Conservation (phyloP, 2,888 invertebrate species). For the Apoderus coryli region DNA sequence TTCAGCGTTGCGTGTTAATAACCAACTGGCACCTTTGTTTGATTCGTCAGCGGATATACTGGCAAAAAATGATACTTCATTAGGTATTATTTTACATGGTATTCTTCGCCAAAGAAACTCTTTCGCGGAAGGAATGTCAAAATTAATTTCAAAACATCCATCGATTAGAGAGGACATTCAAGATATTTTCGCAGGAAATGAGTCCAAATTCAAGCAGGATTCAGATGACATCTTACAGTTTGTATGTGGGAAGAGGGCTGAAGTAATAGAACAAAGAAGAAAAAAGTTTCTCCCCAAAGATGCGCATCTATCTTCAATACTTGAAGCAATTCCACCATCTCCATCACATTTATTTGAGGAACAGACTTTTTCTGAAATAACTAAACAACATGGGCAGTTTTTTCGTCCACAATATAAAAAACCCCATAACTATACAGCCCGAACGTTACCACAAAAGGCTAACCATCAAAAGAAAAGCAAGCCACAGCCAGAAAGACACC, state of each 20-base stretch:
- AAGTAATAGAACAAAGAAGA: constrained; percentile 12
- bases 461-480: constrained; percentile 6
- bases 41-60: constrained; percentile 6
- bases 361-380: constrained; percentile 7
- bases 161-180: not conserved
- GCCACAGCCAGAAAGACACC: not conserved
- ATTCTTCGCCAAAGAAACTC: constrained; percentile 10
- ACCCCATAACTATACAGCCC: not conserved
- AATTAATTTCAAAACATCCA: constrained; percentile 6
- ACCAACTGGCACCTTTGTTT: not conserved
- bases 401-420: constrained; percentile 8
- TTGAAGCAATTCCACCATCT: constrained; percentile 10
- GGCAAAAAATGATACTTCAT: constrained; percentile 8
- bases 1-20: constrained; percentile 9
- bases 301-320: constrained; percentile 3
- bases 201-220: constrained; percentile 9
- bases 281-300: constrained; percentile 9
- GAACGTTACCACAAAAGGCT: constrained; percentile 2
- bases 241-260: constrained; percentile 11
- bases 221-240: constrained; percentile 15
- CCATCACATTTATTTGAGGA: constrained; percentile 10
- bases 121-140: constrained; percentile 9
- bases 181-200: constrained; percentile 7
- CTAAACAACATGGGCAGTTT: constrained; percentile 7
- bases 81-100: constrained; percentile 8